phyloP scores from a whole-genome alignment of 1,140 invertebrate species.

The Neuroterus valhalla region DNA sequence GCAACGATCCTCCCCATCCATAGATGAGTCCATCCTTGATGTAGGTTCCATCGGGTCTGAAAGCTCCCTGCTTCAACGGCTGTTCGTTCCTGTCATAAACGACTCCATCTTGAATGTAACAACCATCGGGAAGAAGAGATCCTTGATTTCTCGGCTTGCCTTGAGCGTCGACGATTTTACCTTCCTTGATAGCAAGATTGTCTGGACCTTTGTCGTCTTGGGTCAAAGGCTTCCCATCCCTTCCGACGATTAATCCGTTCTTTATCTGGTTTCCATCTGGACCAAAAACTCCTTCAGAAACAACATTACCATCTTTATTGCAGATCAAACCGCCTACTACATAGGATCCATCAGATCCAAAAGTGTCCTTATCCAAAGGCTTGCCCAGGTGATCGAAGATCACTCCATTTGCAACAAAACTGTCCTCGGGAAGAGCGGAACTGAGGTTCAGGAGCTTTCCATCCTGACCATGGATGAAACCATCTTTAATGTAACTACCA shows the following conservation, averaged over 20 bases:
- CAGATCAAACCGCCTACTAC: slow-evolving; percentile 65
- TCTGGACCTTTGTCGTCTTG: slow-evolving; percentile 69
- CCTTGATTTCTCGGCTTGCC: slow-evolving; percentile 63
- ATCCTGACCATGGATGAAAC: slow-evolving; percentile 66
- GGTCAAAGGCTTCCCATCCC: slow-evolving; percentile 65
- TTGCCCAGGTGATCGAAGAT: slow-evolving; percentile 64
- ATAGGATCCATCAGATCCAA: slow-evolving; percentile 70
- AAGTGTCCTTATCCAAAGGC: slow-evolving; percentile 61
- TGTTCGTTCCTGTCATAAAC: slow-evolving; percentile 64
- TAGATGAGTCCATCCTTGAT: slow-evolving; percentile 68
- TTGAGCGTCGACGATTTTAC: slow-evolving; percentile 66
- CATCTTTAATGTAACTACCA: slow-evolving; percentile 69
- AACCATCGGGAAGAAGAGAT: slow-evolving; percentile 67
- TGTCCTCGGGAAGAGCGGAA: slow-evolving; percentile 63
- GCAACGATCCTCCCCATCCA: slow-evolving; percentile 65
- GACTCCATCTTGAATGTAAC: slow-evolving; percentile 68
- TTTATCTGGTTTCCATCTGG: slow-evolving; percentile 68
- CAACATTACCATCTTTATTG: slow-evolving; percentile 62
- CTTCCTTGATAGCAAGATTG: slow-evolving; percentile 63
- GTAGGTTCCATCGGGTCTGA: slow-evolving; percentile 67
- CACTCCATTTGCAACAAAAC: slow-evolving; percentile 66
- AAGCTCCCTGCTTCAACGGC: slow-evolving; percentile 66
- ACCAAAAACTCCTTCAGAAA: slow-evolving; percentile 66
- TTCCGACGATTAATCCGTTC: slow-evolving; percentile 66
- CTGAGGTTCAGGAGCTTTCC: slow-evolving; percentile 63